Evolutionary conservation across 2,797 vertebrate genomes (phyloP), one percentile per base, ranked within the genome.

Genomic region (Pelobates cultripes): DNA sequence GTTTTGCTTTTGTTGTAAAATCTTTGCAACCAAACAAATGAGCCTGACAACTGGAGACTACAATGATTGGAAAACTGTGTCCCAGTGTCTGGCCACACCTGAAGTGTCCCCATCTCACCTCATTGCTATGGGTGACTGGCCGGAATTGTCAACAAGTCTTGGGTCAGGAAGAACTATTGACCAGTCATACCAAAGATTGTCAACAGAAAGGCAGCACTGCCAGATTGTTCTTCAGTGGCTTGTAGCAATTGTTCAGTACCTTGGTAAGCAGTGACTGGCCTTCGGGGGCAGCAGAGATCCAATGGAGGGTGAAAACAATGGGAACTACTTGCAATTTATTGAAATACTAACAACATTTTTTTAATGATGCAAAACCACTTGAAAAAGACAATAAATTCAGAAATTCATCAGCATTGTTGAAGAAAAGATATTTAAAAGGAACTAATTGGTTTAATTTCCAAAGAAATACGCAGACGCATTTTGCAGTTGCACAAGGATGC

Each of bases 161-260:
- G 55, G 55, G 13, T 57, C 13, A 14, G 55, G 55, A 57, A 57
- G 9, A 12, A 57, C 55, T 57, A 57, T 57, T 57, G 55, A 28
- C 55, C 8, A 57, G 6, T 14, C 13, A 57, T 57, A 0, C 9
- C 55, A 57, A 57, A 57, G 13, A 51, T 51, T 51, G 47, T 1
- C 47, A 51, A 51, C 47, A 6, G 47, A 51, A 51, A 51, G 5
- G 47, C 47, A 51, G 47, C 47, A 51, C 47, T 51, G 47, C 5
- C 47, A 51, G 47, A 5, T 6, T 12, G 55, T 57, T 57, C 55
- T 57, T 57, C 8, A 57, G 13, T 12, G 17, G 4, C 63, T 66
- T 28, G 63, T 66, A 28, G 63, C 63, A 7, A 66, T 66, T 66
- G 63, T 66, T 28, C 63, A 66, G 28, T 66, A 66, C n/a, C 63